Conservation (phyloP, 2,113 vertebrate genomes). For the Synchiropus splendidus region DNA sequence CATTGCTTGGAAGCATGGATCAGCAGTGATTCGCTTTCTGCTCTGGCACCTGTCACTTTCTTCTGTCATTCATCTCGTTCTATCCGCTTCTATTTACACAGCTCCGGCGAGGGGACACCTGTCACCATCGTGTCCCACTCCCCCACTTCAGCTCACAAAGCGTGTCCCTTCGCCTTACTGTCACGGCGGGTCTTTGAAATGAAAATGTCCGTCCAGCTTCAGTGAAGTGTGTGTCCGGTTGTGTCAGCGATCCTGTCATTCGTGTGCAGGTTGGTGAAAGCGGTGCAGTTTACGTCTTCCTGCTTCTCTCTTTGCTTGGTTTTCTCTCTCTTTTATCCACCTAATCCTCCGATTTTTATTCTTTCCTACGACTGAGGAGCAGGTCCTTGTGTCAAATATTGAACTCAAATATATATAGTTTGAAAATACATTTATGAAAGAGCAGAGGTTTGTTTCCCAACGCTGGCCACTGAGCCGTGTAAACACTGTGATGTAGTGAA, state of each 20-base stretch:
- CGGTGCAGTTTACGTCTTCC: slow-evolving; percentile 9
- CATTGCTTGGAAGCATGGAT: slow-evolving; percentile 28
- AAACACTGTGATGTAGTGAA: too few species aligned
- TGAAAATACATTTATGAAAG: too few species aligned
- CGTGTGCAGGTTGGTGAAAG: slow-evolving; percentile 14
- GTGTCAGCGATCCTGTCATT: slow-evolving; percentile 32
- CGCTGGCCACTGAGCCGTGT: too few species aligned
- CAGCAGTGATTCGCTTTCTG: slow-evolving; percentile 16
- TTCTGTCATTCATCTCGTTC: slow-evolving; percentile 11
- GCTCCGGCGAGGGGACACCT: slow-evolving; percentile 16
- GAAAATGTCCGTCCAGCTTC: slow-evolving; percentile 5
- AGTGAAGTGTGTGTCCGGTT: slow-evolving; percentile 8
- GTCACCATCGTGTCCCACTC: slow-evolving; percentile 26
- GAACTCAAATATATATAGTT: too few species aligned
- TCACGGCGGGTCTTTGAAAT: slow-evolving; percentile 15
- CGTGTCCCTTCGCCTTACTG: slow-evolving; percentile 17
- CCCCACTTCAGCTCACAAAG: slow-evolving; percentile 14
- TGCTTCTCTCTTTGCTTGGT: too few species aligned
- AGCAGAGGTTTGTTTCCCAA: too few species aligned
- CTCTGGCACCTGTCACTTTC: slow-evolving; percentile 38
- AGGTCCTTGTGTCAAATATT: too few species aligned
- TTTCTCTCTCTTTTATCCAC: too few species aligned
- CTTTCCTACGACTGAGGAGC: too few species aligned
- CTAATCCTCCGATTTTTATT: too few species aligned
- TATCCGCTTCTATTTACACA: not conserved